A percentile compares a stretch with the other conserved stretches of the same genome.
Evolutionary conservation across 2,113 vertebrate species (phyloP).

Genomic region (Micronycteris hirsuta): DNA sequence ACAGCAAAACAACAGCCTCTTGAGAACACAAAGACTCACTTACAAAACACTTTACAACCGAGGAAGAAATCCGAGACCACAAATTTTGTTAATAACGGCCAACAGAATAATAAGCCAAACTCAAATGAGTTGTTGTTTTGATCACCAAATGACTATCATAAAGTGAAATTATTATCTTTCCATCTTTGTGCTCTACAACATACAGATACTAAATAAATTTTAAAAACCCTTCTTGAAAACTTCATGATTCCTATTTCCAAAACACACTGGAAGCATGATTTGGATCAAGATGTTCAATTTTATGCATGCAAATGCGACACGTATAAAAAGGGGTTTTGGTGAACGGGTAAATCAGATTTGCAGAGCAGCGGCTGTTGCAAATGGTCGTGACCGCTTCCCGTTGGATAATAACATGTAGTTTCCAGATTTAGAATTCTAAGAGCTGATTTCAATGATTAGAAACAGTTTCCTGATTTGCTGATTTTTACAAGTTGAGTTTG

Average conservation of each 20-base stretch:
- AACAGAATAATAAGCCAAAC: background rate
- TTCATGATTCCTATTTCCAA: conserved; percentile 34
- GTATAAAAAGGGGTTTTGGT: conserved; percentile 45
- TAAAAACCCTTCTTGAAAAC: conserved; percentile 6
- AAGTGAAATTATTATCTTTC: conserved; percentile 37
- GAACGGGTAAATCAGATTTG: conserved; percentile 61
- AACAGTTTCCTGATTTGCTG: conserved; percentile 4
- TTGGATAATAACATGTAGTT: background rate
- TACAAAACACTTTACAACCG: background rate
- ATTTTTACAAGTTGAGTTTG: conserved; percentile 45
- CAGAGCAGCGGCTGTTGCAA: background rate
- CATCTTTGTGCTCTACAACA: conserved; percentile 30
- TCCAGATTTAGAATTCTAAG: conserved; percentile 39
- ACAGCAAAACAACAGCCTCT: background rate
- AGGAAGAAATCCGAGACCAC: background rate
- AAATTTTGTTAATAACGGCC: conserved; percentile 10
- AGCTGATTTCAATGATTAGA: background rate
- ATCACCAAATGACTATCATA: background rate
- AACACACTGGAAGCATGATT: background rate
- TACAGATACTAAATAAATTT: background rate
- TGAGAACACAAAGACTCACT: conserved; percentile 3
- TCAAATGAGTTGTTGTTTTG: background rate
- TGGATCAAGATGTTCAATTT: conserved; percentile 31
- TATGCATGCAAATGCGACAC: background rate
- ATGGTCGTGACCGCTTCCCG: background rate